phyloP scores from a whole-genome alignment of 2,797 vertebrate species.

The Coregonus ussuriensis region DNA sequence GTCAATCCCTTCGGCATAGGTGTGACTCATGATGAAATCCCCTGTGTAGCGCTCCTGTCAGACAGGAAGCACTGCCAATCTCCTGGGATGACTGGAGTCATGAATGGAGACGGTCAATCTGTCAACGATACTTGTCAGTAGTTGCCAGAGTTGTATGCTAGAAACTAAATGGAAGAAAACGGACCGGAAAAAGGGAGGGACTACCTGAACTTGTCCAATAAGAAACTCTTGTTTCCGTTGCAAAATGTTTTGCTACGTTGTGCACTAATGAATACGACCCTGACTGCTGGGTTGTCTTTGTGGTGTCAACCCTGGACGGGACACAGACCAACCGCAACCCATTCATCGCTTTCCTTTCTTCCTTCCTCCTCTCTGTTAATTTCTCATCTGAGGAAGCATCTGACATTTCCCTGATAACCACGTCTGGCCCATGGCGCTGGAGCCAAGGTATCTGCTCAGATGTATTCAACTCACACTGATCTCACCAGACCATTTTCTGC shows the following conservation, averaged over 20 bases:
- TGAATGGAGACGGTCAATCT: neutral
- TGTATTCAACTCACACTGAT: constrained; percentile 38
- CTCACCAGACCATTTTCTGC: constrained; percentile 29
- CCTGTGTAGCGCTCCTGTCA: neutral
- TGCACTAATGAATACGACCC: neutral
- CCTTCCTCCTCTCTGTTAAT: constrained; percentile 28
- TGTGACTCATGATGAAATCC: constrained; percentile 6
- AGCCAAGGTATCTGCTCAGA: constrained; percentile 47
- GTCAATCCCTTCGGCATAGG: neutral
- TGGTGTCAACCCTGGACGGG: neutral
- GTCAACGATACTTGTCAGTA: neutral
- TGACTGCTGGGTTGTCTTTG: neutral
- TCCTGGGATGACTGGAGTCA: neutral
- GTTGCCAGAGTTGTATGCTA: neutral
- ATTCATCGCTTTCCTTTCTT: neutral
- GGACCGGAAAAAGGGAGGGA: neutral
- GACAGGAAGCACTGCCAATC: neutral
- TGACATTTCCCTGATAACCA: constrained; percentile 51
- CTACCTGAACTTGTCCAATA: neutral
- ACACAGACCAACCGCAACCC: neutral
- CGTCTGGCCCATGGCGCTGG: constrained; percentile 26
- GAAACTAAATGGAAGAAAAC: neutral
- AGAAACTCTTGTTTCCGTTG: too few species aligned
- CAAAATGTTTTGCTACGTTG: too few species aligned
- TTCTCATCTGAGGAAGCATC: constrained; percentile 45